A percentile compares a stretch with the other conserved stretches of the same genome.
phyloP scores from a whole-genome alignment of 2,888 invertebrate genomes.

The Drosophila flavopinicola region DNA sequence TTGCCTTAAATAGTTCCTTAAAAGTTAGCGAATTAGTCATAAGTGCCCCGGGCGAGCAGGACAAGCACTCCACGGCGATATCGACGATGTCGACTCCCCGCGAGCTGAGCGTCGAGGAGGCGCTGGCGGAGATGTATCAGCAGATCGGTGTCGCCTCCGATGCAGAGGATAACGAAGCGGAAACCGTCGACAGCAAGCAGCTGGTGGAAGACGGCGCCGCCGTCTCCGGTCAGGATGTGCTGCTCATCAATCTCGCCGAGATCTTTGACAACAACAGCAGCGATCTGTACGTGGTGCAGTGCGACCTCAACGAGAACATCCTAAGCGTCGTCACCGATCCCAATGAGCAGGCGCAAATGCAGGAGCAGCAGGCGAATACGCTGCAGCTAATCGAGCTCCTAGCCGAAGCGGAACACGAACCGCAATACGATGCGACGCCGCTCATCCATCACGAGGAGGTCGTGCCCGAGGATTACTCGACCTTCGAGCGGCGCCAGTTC shows the following conservation, averaged over 20 bases:
- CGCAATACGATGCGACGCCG: slow-evolving; percentile 63
- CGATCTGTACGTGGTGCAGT: slow-evolving; percentile 83
- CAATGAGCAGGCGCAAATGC: slow-evolving; percentile 17
- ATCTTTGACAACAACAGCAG: slow-evolving; percentile 83
- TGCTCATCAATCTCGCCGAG: slow-evolving; percentile 83
- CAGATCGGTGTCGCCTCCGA: slow-evolving; percentile 80
- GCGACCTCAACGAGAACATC: slow-evolving; percentile 84
- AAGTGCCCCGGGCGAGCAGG: slow-evolving; percentile 39
- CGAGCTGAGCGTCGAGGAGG: slow-evolving; percentile 82
- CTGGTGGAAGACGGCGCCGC: slow-evolving; percentile 28
- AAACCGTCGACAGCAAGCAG: slow-evolving; percentile 22
- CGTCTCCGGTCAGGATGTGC: slow-evolving; percentile 72
- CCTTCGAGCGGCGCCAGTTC: slow-evolving; percentile 78
- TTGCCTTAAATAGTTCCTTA: slow-evolving; percentile 84
- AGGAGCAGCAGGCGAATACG: slow-evolving; percentile 49
- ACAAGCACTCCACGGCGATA: no score
- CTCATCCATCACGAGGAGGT: slow-evolving; percentile 83
- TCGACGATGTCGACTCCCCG: slow-evolving; percentile 41
- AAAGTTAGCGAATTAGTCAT: slow-evolving; percentile 59
- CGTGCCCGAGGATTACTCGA: slow-evolving; percentile 80
- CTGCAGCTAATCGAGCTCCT: slow-evolving; percentile 74
- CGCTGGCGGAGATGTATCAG: slow-evolving; percentile 82
- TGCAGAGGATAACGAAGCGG: slow-evolving; percentile 62
- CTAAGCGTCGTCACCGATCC: slow-evolving; percentile 66
- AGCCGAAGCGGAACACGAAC: slow-evolving; percentile 41